Conservation (phyloP, 2,797 vertebrate genomes). For the Coendou prehensilis region DNA sequence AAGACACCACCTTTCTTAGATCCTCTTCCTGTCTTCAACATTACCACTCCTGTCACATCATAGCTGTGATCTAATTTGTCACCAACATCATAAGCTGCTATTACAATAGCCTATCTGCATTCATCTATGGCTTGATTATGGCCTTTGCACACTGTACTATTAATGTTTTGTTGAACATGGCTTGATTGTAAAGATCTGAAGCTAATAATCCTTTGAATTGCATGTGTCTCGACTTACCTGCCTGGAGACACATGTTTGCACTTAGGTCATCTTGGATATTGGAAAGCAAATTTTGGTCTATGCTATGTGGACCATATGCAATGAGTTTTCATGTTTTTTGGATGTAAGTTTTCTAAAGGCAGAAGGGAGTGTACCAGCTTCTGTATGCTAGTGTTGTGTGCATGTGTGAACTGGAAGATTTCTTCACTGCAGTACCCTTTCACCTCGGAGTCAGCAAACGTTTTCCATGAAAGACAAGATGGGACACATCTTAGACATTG, state of each 20-base stretch:
- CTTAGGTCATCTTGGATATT: background rate
- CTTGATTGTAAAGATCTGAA: background rate
- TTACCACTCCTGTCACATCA: background rate
- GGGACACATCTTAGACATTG: background rate
- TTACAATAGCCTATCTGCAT: background rate
- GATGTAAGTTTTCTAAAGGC: background rate
- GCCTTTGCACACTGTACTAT: background rate
- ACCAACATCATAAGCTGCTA: too few species aligned
- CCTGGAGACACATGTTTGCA: background rate
- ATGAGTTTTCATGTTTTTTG: background rate
- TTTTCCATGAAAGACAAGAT: accelerated
- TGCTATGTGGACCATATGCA: too few species aligned
- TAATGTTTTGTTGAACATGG: background rate
- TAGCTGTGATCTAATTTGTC: background rate
- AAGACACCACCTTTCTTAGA: background rate
- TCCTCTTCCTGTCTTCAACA: background rate
- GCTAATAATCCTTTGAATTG: background rate
- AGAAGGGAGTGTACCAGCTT: background rate
- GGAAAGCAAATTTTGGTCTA: background rate
- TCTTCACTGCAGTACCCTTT: accelerated
- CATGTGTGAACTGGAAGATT: background rate
- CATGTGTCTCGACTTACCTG: background rate
- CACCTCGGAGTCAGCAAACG: accelerated
- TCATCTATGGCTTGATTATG: background rate
- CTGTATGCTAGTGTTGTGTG: too few species aligned